Conservation (phyloP, 1,140 invertebrate species). For the Bradysia coprophila region DNA sequence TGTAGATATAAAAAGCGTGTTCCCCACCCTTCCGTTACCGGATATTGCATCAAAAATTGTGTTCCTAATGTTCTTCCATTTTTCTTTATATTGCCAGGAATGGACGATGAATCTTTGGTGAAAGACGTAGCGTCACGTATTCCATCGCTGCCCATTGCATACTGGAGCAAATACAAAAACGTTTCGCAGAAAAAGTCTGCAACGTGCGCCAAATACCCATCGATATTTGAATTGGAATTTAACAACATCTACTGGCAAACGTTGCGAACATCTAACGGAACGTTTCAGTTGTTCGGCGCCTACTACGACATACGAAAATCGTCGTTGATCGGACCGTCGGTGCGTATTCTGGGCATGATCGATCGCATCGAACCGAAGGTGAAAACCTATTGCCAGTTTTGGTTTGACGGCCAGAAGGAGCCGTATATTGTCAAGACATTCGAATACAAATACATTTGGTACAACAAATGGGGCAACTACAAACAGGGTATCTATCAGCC, state of each 20-base stretch:
- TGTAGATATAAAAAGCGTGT: too few species aligned
- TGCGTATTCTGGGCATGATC: conserved; percentile 80
- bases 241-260: conserved; percentile 87
- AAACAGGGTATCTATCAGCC: conserved; percentile 82
- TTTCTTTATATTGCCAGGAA: conserved; percentile 4
- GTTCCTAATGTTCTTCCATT: too few species aligned
- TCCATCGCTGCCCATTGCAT: conserved; percentile 63
- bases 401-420: conserved; percentile 70
- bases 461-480: conserved; percentile 87
- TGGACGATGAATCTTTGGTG: conserved; percentile 53
- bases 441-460: conserved; percentile 90
- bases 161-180: conserved; percentile 63
- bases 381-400: conserved; percentile 71
- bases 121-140: conserved; percentile 53
- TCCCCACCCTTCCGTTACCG: too few species aligned
- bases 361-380: conserved; percentile 70
- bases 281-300: conserved; percentile 75
- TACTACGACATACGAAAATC: conserved; percentile 67
- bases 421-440: conserved; percentile 59
- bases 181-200: conserved; percentile 37
- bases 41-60: too few species aligned
- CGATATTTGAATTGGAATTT: conserved; percentile 72
- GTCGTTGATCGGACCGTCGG: conserved; percentile 56
- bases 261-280: conserved; percentile 56
- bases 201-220: conserved; percentile 64